Evolutionary conservation across 2,888 invertebrate species (phyloP).

Genomic region (Odontothrips loti): DNA sequence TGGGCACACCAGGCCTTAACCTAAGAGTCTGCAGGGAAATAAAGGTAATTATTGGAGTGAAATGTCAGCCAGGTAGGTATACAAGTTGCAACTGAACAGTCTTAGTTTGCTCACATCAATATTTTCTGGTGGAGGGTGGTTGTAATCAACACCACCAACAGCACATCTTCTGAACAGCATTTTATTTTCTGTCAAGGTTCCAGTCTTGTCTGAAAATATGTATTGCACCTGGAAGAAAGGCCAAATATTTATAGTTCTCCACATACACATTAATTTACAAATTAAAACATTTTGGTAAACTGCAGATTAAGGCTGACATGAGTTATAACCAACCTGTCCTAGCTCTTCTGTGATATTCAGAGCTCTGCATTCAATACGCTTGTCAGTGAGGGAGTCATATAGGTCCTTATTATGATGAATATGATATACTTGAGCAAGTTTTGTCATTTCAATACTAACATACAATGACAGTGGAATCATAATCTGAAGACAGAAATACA

Average conservation of each 20-base stretch:
- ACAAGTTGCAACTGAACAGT: constrained; percentile 30
- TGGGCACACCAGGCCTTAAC: constrained; percentile 50
- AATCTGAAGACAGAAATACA: constrained; percentile 54
- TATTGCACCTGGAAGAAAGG: constrained; percentile 64
- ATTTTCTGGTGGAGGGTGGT: constrained; percentile 59
- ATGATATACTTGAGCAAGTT: constrained; percentile 91
- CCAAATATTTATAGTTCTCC: background rate
- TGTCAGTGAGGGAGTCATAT: constrained; percentile 78
- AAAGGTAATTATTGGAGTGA: constrained; percentile 28
- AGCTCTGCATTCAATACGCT: constrained; percentile 82
- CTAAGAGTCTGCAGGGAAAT: constrained; percentile 36
- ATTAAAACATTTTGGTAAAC: background rate
- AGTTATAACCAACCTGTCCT: constrained; percentile 66
- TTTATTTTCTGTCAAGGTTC: constrained; percentile 94
- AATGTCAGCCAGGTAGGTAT: constrained; percentile 30
- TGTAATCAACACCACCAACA: constrained; percentile 84
- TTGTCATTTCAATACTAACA: constrained; percentile 94
- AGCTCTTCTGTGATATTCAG: constrained; percentile 96
- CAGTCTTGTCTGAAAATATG: constrained; percentile 96
- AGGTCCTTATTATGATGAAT: constrained; percentile 86
- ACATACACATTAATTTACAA: background rate
- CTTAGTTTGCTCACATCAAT: constrained; percentile 30
- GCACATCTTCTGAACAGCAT: constrained; percentile 93
- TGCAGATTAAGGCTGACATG: background rate
- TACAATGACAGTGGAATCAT: constrained; percentile 96